phyloP scores from a whole-genome alignment of 92 coral and sea anemone species.

The Paramuricea clavata region DNA sequence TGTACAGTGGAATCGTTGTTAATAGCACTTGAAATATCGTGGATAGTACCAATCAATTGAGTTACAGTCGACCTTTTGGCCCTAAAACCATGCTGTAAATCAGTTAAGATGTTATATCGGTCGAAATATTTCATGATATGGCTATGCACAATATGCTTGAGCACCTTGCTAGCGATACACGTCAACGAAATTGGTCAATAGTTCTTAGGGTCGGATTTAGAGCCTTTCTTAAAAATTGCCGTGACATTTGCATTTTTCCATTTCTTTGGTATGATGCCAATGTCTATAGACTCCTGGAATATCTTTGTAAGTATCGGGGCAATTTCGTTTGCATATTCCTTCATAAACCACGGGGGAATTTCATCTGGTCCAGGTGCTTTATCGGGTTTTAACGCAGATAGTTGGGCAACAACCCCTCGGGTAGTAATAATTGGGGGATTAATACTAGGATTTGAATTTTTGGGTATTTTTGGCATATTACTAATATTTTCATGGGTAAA shows the following conservation, averaged over 20 bases:
- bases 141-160: too few species aligned
- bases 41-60: too few species aligned
- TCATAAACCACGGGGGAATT: conserved; percentile 50
- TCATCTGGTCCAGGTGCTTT: background rate
- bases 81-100: too few species aligned
- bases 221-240: background rate
- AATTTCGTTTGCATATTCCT: conserved; percentile 48
- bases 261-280: conserved; percentile 57
- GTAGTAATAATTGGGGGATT: background rate
- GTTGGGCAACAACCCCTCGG: background rate
- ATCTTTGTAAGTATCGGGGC: conserved; percentile 36
- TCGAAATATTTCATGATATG: too few species aligned
- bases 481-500: conserved; percentile 60
- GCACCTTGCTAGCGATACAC: too few species aligned
- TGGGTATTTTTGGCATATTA: conserved; percentile 20
- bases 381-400: background rate
- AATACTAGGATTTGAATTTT: background rate
- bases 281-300: conserved; percentile 49
- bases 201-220: background rate
- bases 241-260: conserved; percentile 51
- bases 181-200: too few species aligned
- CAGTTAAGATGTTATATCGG: too few species aligned
- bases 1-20: too few species aligned
- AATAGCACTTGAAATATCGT: too few species aligned
- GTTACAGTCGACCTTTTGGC: too few species aligned